A percentile compares a stretch with the other conserved stretches of the same genome.
Conservation (phyloP, 2,888 invertebrate species). For the Dromius quadrimaculatus region DNA sequence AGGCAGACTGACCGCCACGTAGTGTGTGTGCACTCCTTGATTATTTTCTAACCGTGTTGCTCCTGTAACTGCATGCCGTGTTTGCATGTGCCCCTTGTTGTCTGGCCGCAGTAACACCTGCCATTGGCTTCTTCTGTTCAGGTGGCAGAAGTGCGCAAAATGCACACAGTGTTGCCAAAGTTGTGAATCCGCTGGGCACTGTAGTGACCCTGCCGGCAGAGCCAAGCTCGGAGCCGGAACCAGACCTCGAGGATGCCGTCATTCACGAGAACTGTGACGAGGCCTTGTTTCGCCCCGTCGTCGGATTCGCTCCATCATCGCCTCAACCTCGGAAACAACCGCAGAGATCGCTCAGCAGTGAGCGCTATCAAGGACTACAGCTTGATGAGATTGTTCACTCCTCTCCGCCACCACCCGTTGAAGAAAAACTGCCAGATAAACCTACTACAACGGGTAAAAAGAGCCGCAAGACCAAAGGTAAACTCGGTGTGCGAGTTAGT, state of each 20-base stretch:
- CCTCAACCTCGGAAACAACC: slow-evolving; percentile 60
- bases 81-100: slow-evolving; percentile 43
- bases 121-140: slow-evolving; percentile 89
- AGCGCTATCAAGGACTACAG: slow-evolving; percentile 46
- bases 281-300: slow-evolving; percentile 76
- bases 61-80: slow-evolving; percentile 33
- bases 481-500: slow-evolving; percentile 64
- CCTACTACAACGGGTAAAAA: slow-evolving; percentile 57
- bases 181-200: slow-evolving; percentile 83
- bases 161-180: slow-evolving; percentile 72
- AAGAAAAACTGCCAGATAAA: slow-evolving; percentile 54
- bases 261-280: slow-evolving; percentile 76
- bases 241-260: slow-evolving; percentile 63
- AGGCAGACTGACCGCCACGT: slow-evolving; percentile 61
- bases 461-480: slow-evolving; percentile 63
- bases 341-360: slow-evolving; percentile 24
- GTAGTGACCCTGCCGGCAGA: slow-evolving; percentile 69
- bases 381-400: slow-evolving; percentile 39
- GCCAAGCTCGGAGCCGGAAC: slow-evolving; percentile 64
- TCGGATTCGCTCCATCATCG: slow-evolving; percentile 70
- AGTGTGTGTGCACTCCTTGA: slow-evolving; percentile 54
- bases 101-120: slow-evolving; percentile 70
- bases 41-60: slow-evolving; percentile 35
- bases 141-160: slow-evolving; percentile 70
- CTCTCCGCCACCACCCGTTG: background rate